A percentile compares a stretch with the other conserved stretches of the same genome.
Conservation (phyloP, 2,888 invertebrate species). For the Chorisops tibialis region DNA sequence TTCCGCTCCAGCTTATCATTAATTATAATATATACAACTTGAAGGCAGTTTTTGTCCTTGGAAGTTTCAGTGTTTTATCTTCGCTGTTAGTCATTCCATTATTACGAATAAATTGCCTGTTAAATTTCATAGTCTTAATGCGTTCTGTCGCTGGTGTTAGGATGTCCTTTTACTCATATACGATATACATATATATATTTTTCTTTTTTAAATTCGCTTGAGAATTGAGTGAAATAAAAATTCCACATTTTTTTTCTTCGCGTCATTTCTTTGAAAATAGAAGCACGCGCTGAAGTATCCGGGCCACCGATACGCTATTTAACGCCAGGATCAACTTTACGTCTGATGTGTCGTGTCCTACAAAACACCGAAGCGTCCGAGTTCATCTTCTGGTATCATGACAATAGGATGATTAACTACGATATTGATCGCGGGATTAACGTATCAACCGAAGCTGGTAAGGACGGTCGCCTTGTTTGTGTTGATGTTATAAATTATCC, state of each 20-base stretch:
- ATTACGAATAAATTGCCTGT: too few species aligned
- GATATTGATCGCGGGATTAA: slow-evolving; percentile 82
- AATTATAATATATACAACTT: too few species aligned
- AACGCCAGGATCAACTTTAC: slow-evolving; percentile 79
- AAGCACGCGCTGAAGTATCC: slow-evolving; percentile 81
- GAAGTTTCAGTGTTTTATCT: too few species aligned
- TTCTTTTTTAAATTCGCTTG: too few species aligned
- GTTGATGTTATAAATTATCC: slow-evolving; percentile 7
- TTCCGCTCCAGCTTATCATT: too few species aligned
- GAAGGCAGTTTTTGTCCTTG: too few species aligned
- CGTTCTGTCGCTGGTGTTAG: too few species aligned
- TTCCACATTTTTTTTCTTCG: neutral
- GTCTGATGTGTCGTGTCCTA: slow-evolving; percentile 76
- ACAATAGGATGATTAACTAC: slow-evolving; percentile 89
- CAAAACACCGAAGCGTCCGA: slow-evolving; percentile 82
- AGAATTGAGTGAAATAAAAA: neutral
- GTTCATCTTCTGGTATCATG: slow-evolving; percentile 85
- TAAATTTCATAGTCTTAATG: too few species aligned
- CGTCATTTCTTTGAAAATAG: slow-evolving; percentile 52
- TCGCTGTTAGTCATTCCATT: too few species aligned
- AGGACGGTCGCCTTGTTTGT: slow-evolving; percentile 47
- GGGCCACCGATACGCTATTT: slow-evolving; percentile 83
- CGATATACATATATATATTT: too few species aligned
- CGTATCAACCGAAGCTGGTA: slow-evolving; percentile 75
- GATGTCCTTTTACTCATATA: too few species aligned